Evolutionary conservation across 2,888 invertebrate species (phyloP), one percentile per base, ranked within the genome.

Genomic region (Mythimna lalbum): DNA sequence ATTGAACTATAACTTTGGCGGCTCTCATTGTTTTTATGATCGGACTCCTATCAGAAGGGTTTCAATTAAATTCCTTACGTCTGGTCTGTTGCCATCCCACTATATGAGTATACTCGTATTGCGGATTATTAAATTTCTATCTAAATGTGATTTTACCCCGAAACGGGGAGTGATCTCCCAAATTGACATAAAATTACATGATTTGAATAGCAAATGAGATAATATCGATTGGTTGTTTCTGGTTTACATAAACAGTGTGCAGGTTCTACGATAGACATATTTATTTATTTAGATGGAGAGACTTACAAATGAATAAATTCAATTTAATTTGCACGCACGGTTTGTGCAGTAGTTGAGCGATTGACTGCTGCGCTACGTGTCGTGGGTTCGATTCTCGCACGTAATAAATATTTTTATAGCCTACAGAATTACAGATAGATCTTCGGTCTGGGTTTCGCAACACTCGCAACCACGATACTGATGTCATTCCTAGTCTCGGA

Each of bases 21-120:
- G 55, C 50, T 76, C 72, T 68, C 74, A 84, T 85, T 86, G 84
- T 85, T 84, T 84, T 86, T 81, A 85, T 85, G 69, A 85, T 71
- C 59, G 64, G 62, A 60, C 31, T 75, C 62, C 62, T 62, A 80
- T 77, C 61, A 19, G 21, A 39, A 31, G 66, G 55, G 57, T 82
- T 82, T 67, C 68, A 73, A 82, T 83, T 84, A 80, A 83, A 80
- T 83, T 84, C 73, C 80, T 76, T 70, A 55, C 69, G 39, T 36
- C n/a, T 49, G 2, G 7, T n/a, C n/a, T 19, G 43, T 31, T 72
- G 10, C 63, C 21, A 57, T 39, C 49, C 36, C 27, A 67, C 55
- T 59, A 49, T 49, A 31, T 31, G 33, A 33, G 33, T 33, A 7
- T 14, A 59, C 50, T 43, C 49, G 53, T 56, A 75, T 47, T 59